Evolutionary conservation across 2,797 vertebrate genomes (phyloP).

Genomic region (Halcyon chelicuti): DNA sequence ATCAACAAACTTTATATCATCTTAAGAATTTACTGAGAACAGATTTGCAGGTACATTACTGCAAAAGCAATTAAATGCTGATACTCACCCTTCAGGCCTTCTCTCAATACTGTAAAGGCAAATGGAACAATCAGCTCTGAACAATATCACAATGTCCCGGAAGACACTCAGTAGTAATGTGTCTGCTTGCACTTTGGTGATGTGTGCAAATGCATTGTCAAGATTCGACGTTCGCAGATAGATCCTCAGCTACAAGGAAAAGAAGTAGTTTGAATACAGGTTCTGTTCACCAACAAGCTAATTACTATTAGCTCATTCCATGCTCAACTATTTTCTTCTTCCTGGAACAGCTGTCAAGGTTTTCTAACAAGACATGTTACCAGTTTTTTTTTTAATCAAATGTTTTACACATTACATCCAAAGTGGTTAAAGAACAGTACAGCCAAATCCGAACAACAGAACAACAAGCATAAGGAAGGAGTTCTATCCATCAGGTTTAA

Average conservation of each 20-base stretch:
- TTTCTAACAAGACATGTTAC: neutral
- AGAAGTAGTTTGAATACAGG: neutral
- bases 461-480: neutral
- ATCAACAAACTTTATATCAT: neutral
- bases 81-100: slow-evolving; percentile 87
- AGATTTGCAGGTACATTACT: neutral
- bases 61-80: neutral
- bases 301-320: neutral
- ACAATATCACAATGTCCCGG: slow-evolving; percentile 92
- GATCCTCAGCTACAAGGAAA: slow-evolving; percentile 85
- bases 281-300: neutral
- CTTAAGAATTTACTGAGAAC: neutral
- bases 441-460: neutral
- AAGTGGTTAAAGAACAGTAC: neutral
- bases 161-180: slow-evolving; percentile 96
- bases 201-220: slow-evolving; percentile 94
- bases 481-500: neutral
- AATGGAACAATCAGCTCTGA: slow-evolving; percentile 96
- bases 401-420: neutral
- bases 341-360: neutral
- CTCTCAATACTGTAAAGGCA: slow-evolving; percentile 96
- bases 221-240: slow-evolving; percentile 94
- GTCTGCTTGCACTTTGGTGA: slow-evolving; percentile 92
- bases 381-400: neutral
- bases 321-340: neutral